Evolutionary conservation across 1,140 invertebrate species (phyloP).

Genomic region (Globodera rostochiensis): DNA sequence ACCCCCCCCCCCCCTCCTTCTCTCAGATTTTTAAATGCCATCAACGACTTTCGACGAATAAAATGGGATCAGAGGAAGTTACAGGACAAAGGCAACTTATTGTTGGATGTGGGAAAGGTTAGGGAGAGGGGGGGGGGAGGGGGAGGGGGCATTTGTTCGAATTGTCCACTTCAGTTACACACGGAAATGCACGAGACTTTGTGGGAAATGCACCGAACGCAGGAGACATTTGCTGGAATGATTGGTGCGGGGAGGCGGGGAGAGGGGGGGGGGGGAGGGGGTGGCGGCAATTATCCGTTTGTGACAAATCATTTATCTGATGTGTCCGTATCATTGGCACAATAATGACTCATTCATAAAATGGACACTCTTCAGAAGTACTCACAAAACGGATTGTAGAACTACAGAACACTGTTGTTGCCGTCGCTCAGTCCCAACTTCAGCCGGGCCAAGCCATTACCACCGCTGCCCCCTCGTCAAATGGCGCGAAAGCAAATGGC

Average conservation of each 20-base stretch:
- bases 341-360: conserved; percentile 38
- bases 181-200: conserved; percentile 65
- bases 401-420: conserved; percentile 36
- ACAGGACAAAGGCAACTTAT: conserved; percentile 63
- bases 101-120: conserved; percentile 65
- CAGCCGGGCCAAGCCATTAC: not conserved
- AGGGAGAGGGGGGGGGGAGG: not conserved
- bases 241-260: conserved; percentile 55
- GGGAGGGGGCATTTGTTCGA: not conserved
- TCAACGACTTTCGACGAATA: conserved; percentile 64
- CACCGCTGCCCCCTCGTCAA: not conserved
- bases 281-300: too few relatives aligned
- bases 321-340: conserved; percentile 3
- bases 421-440: not conserved
- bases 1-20: too few relatives aligned
- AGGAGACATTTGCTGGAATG: conserved; percentile 63
- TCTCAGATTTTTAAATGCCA: conserved; percentile 56
- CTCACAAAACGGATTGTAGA: conserved; percentile 45
- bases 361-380: conserved; percentile 11
- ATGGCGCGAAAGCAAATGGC: not conserved
- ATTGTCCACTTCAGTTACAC: conserved; percentile 52
- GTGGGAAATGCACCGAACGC: conserved; percentile 65
- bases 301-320: too few relatives aligned
- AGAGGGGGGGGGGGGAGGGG: too few relatives aligned
- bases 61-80: conserved; percentile 66